Conservation (phyloP, 2,797 vertebrate species). For the Chaetodon trifasciatus region DNA sequence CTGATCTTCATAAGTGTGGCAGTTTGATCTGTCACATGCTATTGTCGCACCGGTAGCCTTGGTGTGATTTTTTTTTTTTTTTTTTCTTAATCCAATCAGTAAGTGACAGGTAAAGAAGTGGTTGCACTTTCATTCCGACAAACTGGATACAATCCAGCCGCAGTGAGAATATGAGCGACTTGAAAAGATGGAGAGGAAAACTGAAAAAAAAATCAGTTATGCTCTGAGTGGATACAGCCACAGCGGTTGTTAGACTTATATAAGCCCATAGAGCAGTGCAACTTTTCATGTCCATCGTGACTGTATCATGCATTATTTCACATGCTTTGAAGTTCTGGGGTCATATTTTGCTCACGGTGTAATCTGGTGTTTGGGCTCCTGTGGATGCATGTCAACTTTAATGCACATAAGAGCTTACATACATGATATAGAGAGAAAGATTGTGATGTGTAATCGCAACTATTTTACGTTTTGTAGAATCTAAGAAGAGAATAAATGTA, state of each 20-base stretch:
- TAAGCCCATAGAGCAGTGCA: conserved; percentile 3
- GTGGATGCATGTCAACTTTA: background rate
- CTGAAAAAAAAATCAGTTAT: conserved; percentile 14
- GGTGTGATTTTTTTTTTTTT: conserved; percentile 40
- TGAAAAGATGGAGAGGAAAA: conserved; percentile 44
- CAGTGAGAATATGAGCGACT: conserved; percentile 17
- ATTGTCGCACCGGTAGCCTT: conserved; percentile 27
- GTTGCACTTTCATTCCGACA: conserved; percentile 29
- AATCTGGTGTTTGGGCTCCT: background rate
- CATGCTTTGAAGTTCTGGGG: conserved; percentile 3
- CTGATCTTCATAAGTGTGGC: conserved; percentile 50
- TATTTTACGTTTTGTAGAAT: background rate
- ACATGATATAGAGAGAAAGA: background rate
- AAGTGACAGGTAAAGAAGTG: conserved; percentile 53
- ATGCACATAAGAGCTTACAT: background rate
- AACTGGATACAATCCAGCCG: conserved; percentile 29
- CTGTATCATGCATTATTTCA: conserved; percentile 18
- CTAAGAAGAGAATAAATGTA: background rate
- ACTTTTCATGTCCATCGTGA: conserved; percentile 18
- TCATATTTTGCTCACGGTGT: background rate
- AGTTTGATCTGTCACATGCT: conserved; percentile 48
- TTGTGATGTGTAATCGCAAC: background rate
- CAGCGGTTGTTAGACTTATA: background rate
- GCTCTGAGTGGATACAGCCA: conserved; percentile 10
- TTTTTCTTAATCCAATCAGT: conserved; percentile 53